Base-by-base conservation (phyloP, 2,113 vertebrate genomes). In the Lipophrys pholis region DNA sequence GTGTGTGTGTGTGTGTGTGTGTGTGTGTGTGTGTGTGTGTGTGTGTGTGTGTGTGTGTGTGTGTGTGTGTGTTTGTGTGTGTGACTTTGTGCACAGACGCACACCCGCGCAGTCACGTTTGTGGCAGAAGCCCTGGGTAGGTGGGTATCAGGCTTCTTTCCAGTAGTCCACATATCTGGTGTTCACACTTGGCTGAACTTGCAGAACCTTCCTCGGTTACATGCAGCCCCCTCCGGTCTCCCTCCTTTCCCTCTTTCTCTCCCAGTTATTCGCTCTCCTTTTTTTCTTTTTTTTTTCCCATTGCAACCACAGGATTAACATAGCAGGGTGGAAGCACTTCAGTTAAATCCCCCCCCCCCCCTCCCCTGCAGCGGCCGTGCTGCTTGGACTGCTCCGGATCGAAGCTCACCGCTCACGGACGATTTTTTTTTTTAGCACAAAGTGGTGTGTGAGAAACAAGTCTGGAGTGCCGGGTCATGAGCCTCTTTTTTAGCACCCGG, bases 281-380 rank as follows among this genome's bases (percentile, higher is more conserved):
- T 69, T 53, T 76, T 48, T 73, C 4, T 39, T 73, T 49, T 66
- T 36, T 62, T 45, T 41, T 54, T 61, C 52, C 52, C 56, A 82
- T 46, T 73, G 64, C 80, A 82, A 70, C 70, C 64, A 64, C 78
- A 70, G 85, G 81, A 91, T 90, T 89, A 87, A 69, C 85, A 76
- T 72, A 67, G 70, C 81, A 80, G 70, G 71, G 77, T 84, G 69
- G 78, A 89, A 85, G 78, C 81, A 81, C 82, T 89, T 88, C 62
- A 85, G 80, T 72, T 84, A 86, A 89, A 82, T 67, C 86, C 40
- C 75, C 51, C 60, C 56, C 73, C 79, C 81, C 84, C 51, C 60
- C 56, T 76, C 79, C 81, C 84, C 86, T 67, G 86, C 74, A 81
- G 84, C 65, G 58, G 72, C 51, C 5, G 12, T 69, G 66, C 79